Percentiles rank a stretch among this genome's conserved stretches.
Conservation (phyloP, 64 coral and sea anemone species). For the Actinia tenebrosa region DNA sequence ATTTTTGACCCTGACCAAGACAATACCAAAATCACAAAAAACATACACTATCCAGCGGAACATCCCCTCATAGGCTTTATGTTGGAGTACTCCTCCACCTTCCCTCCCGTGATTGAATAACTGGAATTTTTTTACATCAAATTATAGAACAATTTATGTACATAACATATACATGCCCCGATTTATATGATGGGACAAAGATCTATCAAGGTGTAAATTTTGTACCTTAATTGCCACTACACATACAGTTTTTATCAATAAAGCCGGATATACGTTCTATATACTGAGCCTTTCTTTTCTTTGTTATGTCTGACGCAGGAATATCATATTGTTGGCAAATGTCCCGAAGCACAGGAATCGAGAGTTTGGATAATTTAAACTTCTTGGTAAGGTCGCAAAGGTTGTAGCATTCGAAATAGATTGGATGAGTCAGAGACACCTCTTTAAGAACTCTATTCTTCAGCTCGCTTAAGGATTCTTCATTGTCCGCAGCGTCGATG, state of each 20-base stretch:
- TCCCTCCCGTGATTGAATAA: too few relatives aligned
- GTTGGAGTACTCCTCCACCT: too few relatives aligned
- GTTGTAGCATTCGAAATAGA: slow-evolving; percentile 6
- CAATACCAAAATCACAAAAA: too few relatives aligned
- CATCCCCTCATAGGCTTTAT: too few relatives aligned
- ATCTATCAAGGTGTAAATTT: too few relatives aligned
- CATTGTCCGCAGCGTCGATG: background rate
- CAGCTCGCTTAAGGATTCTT: background rate
- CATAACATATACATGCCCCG: too few relatives aligned
- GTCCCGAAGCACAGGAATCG: background rate
- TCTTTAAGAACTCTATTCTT: slow-evolving; percentile 7
- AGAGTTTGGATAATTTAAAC: background rate
- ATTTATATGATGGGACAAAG: too few relatives aligned
- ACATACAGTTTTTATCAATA: background rate
- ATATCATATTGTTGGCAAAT: background rate
- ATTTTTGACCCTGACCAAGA: too few relatives aligned
- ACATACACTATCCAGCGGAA: too few relatives aligned
- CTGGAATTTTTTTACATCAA: too few relatives aligned
- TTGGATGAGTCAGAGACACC: background rate
- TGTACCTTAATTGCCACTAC: background rate
- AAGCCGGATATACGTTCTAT: background rate
- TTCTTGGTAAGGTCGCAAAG: slow-evolving; percentile 10
- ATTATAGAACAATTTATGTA: too few relatives aligned
- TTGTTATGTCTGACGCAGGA: background rate
- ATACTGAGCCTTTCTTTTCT: slow-evolving; percentile 2